Conservation (phyloP, 2,113 vertebrate species). For the Laterallus jamaicensis region DNA sequence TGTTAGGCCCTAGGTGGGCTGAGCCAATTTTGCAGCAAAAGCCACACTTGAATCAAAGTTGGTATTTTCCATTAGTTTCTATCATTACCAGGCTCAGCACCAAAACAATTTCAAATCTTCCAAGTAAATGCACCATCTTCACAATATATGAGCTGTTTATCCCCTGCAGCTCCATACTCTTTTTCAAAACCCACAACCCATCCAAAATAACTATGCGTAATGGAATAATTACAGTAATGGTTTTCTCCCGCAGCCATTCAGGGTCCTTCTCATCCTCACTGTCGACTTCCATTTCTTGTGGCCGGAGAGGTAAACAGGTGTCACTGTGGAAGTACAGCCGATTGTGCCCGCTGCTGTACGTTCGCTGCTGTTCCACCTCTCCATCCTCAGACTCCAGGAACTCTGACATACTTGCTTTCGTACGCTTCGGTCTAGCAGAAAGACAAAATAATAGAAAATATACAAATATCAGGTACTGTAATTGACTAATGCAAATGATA, state of each 20-base stretch:
- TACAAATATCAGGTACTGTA: not conserved
- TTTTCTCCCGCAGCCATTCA: conserved; percentile 97
- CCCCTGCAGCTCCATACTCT: not conserved
- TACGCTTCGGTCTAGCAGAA: conserved; percentile 89
- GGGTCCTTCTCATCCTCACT: conserved; percentile 97
- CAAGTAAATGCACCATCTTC: not conserved
- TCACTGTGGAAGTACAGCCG: conserved; percentile 98
- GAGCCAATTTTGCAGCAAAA: not conserved
- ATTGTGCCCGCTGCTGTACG: conserved; percentile 97
- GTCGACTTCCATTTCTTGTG: conserved; percentile 98
- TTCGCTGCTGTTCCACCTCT: conserved; percentile 95
- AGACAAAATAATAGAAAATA: not conserved
- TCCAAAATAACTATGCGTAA: not conserved
- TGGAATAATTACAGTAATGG: conserved; percentile 85
- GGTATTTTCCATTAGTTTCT: not conserved
- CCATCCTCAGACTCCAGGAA: conserved; percentile 97
- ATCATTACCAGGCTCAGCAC: not conserved
- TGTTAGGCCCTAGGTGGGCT: rapidly evolving
- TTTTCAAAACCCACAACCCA: not conserved
- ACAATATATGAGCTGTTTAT: rapidly evolving
- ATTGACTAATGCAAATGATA: not conserved
- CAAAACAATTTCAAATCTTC: not conserved
- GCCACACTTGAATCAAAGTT: not conserved
- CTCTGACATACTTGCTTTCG: conserved; percentile 95
- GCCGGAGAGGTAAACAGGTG: conserved; percentile 94